Base-by-base conservation (phyloP, 2,888 invertebrate genomes). In the Gasteruption jaculator region DNA sequence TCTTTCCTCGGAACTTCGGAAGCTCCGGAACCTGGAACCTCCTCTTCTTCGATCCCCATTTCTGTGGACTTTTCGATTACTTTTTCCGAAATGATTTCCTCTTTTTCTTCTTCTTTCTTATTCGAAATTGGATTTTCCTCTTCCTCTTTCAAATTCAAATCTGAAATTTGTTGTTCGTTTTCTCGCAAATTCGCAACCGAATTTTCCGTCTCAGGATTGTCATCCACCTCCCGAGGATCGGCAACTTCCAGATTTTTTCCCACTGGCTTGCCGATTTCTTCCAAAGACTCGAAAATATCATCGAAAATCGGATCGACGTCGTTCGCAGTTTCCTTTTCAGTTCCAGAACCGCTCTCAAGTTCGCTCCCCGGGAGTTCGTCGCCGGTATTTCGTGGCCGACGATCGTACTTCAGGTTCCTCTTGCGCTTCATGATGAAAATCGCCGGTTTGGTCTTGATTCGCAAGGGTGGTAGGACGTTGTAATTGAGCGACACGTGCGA, bases 401-500 rank as follows among this genome's bases (percentile, higher is more conserved):
- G 60, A 44, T 75, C 75, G 52, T 76, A 74, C 45, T 74, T 71
- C 32, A 77, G 74, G 57, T 80, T 78, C 36, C 76, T 71, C 61
- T 78, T 81, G 55, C 82, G 77, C 68, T 83, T 84, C 56, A 92
- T 74, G 56, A 91, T 84, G 50, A 85, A 88, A 47, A 92, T 76
- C 34, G 85, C 82, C 2, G 91, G 89, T 64, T 85, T 89, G 1
- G 86, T 88, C 73, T 84, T 86, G 21, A 91, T 84, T 73, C 77
- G 82, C 7, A 91, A 75, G 0, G 90, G 90, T 4, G 90, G 83
- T 45, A 90, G 73, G 12, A 83, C 74, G 58, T 84, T 81, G 62
- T 90, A 88, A 66, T 88, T 86, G 52, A 91, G 78, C 21, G 83
- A 78, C 42, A 92, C 81, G 58, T 87, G 87, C 43, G 85, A 85